phyloP scores from a whole-genome alignment of 1,140 invertebrate genomes.

The Whitmania pigra region DNA sequence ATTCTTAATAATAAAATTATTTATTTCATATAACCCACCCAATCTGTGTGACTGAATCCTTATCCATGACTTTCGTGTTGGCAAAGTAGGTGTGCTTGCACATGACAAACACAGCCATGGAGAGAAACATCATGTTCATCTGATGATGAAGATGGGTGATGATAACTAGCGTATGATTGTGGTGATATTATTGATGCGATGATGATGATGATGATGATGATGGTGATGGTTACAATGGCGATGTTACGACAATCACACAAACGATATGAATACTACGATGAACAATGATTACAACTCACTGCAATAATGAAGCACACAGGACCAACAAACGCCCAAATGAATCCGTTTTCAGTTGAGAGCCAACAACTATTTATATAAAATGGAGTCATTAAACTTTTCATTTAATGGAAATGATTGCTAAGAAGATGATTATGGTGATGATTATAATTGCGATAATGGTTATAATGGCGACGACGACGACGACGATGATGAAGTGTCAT shows the following conservation, averaged over 20 bases:
- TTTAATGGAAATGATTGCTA: too few species aligned
- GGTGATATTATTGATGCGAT: too few species aligned
- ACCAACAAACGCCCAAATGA: slow-evolving; percentile 81
- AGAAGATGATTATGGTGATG: too few species aligned
- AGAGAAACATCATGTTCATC: slow-evolving; percentile 2
- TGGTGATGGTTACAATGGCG: too few species aligned
- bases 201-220: too few species aligned
- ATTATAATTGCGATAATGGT: not conserved
- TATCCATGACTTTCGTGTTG: not conserved
- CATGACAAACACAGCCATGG: not conserved
- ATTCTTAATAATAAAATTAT: too few species aligned
- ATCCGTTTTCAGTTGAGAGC: slow-evolving; percentile 70
- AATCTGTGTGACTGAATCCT: too few species aligned
- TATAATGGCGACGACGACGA: not conserved
- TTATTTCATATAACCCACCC: too few species aligned
- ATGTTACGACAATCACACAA: slow-evolving; percentile 1
- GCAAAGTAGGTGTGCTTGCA: not conserved
- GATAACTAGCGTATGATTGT: too few species aligned
- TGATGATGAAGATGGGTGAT: not conserved
- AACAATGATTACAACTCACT: slow-evolving; percentile 48
- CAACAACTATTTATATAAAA: slow-evolving; percentile 53
- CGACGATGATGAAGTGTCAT: too few species aligned
- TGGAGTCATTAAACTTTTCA: too few species aligned
- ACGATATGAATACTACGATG: not conserved
- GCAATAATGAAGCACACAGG: slow-evolving; percentile 69